Base-by-base conservation (phyloP, 2,888 invertebrate species). In the Xestia xanthographa region DNA sequence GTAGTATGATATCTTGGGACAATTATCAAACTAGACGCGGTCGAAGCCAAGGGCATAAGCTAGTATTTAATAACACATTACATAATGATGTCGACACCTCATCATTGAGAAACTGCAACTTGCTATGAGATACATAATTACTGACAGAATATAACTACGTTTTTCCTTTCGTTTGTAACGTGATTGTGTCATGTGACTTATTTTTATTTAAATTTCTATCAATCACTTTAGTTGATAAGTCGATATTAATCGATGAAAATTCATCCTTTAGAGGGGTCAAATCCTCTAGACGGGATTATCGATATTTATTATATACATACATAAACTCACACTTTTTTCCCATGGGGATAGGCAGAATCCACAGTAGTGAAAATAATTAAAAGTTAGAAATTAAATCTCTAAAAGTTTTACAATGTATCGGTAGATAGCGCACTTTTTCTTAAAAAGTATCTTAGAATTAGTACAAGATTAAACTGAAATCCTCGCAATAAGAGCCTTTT, bases 401-500 rank as follows among this genome's bases (percentile, higher is more conserved):
- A 29, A 22, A 41, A 41, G 9, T 48, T 75, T 56, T 26, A 26
- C 43, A 9, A 34, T 8, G 34, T 53, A 17, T 14, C 45, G n/a
- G 20, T 26, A 9, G 20, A 22, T n/a, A 29, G 17, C 20, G 17
- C 8, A 8, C 5, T 56, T 17, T 22, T 43, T 48, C 17, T n/a
- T n/a, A 6, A 48, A 58, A 48, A 45, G 22, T n/a, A 45, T 56
- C 5, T 34, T 43, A 29, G 41, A 41, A 29, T 34, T 65, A 63
- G 5, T 65, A 20, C 14, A 34, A 75, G 34, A 63, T 72, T 58
- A n/a, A 38, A 75, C 53, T 79, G 29, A 53, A 75, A 74, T 48
- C 14, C 29, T 70, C 22, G 58, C 22, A 45, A 43, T 53, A 67
- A 38, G 53, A 67, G 72, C 62, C 60, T 78, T 75, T 85, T 72